Evolutionary conservation across 92 coral and sea anemone genomes (phyloP).

Genomic region (Porites rus): DNA sequence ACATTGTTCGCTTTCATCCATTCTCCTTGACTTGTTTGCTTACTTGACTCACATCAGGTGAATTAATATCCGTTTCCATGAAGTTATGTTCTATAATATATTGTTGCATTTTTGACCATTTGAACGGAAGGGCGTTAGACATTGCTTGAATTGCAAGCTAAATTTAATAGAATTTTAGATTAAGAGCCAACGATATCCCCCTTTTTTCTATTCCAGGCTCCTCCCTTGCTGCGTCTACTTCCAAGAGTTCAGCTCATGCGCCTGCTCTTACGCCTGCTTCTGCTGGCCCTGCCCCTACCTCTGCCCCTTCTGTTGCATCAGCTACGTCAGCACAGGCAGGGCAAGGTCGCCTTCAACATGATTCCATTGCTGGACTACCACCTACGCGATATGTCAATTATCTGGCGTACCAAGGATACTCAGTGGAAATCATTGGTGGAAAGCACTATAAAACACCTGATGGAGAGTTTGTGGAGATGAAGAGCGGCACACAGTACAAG

Average conservation of each 20-base stretch:
- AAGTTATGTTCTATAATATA: no score
- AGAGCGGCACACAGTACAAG: slow-evolving; percentile 52
- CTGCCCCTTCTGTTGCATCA: background rate
- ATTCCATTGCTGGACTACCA: background rate
- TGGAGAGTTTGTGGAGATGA: slow-evolving; percentile 59
- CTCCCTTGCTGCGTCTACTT: background rate
- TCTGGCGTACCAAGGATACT: slow-evolving; percentile 30
- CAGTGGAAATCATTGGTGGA: slow-evolving; percentile 57
- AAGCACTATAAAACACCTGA: slow-evolving; percentile 53
- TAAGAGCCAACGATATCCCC: background rate
- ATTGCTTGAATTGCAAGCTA: no score
- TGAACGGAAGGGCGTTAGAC: no score
- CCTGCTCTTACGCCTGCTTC: background rate
- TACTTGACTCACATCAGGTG: no score
- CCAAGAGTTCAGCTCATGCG: no score
- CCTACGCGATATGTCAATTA: slow-evolving; percentile 23
- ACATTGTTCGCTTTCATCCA: no score
- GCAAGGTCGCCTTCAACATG: background rate
- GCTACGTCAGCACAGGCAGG: background rate
- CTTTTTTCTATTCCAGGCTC: background rate
- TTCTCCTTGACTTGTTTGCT: no score
- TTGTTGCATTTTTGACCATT: no score
- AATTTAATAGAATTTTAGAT: no score
- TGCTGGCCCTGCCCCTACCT: background rate
- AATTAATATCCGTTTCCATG: no score